Evolutionary conservation across 2,797 vertebrate genomes (phyloP).

Genomic region (Falco columbarius): DNA sequence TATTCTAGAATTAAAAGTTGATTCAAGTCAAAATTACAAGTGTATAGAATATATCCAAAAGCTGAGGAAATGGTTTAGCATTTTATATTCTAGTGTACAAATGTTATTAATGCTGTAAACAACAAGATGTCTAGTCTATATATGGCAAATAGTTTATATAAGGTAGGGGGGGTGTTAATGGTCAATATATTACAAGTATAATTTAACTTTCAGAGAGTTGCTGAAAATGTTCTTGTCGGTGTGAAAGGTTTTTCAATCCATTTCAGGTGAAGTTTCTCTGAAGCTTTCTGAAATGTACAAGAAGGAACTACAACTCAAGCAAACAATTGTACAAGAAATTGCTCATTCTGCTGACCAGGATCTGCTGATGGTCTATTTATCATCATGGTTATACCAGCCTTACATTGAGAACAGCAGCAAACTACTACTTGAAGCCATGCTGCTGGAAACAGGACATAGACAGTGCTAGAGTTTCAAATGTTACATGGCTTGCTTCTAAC

Average conservation of each 20-base stretch:
- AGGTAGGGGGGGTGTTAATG: neutral
- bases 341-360: slow-evolving; percentile 83
- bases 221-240: neutral
- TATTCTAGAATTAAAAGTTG: neutral
- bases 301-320: slow-evolving; percentile 87
- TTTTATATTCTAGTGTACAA: neutral
- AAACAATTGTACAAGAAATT: slow-evolving; percentile 81
- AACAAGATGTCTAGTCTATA: neutral
- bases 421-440: slow-evolving; percentile 86
- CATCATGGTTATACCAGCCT: slow-evolving; percentile 93
- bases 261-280: slow-evolving; percentile 80
- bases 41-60: neutral
- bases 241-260: neutral
- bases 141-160: neutral
- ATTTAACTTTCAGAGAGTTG: neutral
- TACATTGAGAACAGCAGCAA: slow-evolving; percentile 79
- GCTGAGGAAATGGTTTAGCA: neutral
- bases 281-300: slow-evolving; percentile 82
- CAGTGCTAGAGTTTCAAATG: slow-evolving; percentile 43
- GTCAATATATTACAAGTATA: neutral
- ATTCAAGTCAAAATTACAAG: neutral
- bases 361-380: slow-evolving; percentile 87
- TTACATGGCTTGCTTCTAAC: neutral
- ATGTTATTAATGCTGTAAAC: neutral
- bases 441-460: slow-evolving; percentile 92